These are phyloP conservation scores for Drosophila repletoides DNA, from an alignment of 1,140 invertebrate species.

Conservation along the genomic window DNA sequence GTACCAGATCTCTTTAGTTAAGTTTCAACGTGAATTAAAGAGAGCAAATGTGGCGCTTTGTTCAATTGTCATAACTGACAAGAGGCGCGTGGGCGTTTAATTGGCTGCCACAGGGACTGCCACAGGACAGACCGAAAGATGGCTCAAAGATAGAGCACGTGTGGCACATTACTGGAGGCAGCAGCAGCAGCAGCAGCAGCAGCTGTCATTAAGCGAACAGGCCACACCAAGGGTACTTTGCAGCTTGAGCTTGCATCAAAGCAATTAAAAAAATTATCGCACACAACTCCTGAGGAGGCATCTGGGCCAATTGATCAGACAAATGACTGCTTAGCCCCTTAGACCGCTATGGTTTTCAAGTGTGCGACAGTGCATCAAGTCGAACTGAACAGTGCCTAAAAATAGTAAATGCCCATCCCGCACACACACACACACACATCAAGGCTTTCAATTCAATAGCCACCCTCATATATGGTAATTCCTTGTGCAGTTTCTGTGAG, in stretches of 20 bases:
- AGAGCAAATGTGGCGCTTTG: slow-evolving; percentile 54
- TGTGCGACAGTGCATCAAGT: slow-evolving; percentile 37
- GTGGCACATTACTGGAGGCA: slow-evolving; percentile 27
- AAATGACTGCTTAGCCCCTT: slow-evolving; percentile 40
- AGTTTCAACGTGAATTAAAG: slow-evolving; percentile 40
- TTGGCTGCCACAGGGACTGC: slow-evolving; percentile 48
- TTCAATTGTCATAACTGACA: slow-evolving; percentile 61
- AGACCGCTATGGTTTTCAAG: slow-evolving; percentile 28
- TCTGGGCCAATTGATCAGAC: slow-evolving; percentile 65
- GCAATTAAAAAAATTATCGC: slow-evolving; percentile 55
- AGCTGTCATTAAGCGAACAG: slow-evolving; percentile 60
- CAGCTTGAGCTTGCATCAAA: neutral
- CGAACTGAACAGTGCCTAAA: slow-evolving; percentile 38
- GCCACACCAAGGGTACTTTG: no score
- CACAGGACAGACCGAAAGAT: slow-evolving; percentile 28
- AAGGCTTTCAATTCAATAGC: slow-evolving; percentile 35
- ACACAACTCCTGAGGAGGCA: slow-evolving; percentile 28
- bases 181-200: no score
- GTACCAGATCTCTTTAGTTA: no score
- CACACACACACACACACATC: no score
- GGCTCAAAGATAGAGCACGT: slow-evolving; percentile 62
- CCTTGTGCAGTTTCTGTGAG: neutral
- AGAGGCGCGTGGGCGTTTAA: slow-evolving; percentile 38
- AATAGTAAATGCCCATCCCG: slow-evolving; percentile 38
- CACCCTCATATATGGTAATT: no score